Evolutionary conservation across 2,888 invertebrate genomes (phyloP), one percentile per base, ranked within the genome.

Genomic region (Ischnura elegans): DNA sequence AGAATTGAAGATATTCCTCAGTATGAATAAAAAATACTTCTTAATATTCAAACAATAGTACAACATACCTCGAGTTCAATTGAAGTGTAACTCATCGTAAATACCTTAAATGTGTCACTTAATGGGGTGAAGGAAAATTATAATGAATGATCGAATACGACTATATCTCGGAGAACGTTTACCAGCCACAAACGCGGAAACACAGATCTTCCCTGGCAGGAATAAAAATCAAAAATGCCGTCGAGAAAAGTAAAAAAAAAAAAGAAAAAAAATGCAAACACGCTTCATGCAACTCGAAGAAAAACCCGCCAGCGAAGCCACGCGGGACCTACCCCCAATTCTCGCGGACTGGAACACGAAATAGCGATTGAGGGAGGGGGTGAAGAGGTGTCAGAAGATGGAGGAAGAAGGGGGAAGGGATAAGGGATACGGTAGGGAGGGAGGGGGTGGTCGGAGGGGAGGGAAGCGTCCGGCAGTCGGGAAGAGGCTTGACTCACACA

Each of bases 391-490:
- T n/a, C n/a, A 66, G 61, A n/a, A 45, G 45, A 45, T 2, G 21
- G 0, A 19, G 86, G 21, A 2, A 16, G 86, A 25, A 43, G 25
- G 86, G 45, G 86, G n/a, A n/a, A 25, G 45, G 43, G 19, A 42
- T 21, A 29, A 6, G 43, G 85, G 21, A n/a, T 36, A 43, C 16
- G 84, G 16, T n/a, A 25, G 84, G 36, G 84, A 29, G 87, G 47
- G 42, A 29, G 55, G 21, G 25, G 25, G 55, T n/a, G 13, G 19
- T 51, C 51, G 51, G 2, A 10, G 51, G 51, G 51, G 19, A 19
- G 51, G 51, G 51, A 51, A 8, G 90, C 90, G 90, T 90, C 90
- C 90, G 61, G 90, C 90, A 45, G 90, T 90, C 90, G 61, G 90
- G 61, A 90, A 61, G 90, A 43, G 29, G n/a, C 19, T 90, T 61